Evolutionary conservation across 2,888 invertebrate species (phyloP).

Genomic region (Euzophera pinguis): DNA sequence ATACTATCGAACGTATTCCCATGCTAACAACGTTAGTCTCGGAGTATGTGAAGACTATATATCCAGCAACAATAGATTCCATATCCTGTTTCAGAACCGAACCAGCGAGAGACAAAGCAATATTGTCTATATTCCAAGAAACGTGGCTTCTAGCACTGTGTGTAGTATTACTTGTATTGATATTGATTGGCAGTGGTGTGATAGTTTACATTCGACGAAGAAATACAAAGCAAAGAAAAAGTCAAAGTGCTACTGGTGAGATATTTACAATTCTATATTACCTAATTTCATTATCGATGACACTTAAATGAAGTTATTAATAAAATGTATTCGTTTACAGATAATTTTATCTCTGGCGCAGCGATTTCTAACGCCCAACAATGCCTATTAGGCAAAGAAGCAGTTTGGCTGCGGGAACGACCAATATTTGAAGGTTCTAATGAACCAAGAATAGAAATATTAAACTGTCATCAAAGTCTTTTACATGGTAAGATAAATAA

Average conservation of each 20-base stretch:
- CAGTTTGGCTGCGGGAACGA: conserved; percentile 69
- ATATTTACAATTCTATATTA: neutral
- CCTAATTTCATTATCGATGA: neutral
- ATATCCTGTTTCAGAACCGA: conserved; percentile 64
- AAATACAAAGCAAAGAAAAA: conserved; percentile 65
- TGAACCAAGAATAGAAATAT: conserved; percentile 69
- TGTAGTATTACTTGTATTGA: conserved; percentile 61
- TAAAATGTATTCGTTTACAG: neutral
- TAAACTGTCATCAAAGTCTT: conserved; percentile 68
- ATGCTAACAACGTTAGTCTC: too few relatives aligned
- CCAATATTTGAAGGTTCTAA: conserved; percentile 67
- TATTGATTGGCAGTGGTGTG: conserved; percentile 58
- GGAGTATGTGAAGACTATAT: neutral
- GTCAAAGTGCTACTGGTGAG: conserved; percentile 60
- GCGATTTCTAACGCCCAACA: conserved; percentile 68
- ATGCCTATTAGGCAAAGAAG: conserved; percentile 70
- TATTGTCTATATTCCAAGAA: conserved; percentile 72
- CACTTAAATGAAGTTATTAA: neutral
- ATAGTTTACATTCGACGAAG: conserved; percentile 62
- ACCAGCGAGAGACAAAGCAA: conserved; percentile 70
- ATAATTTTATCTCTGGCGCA: conserved; percentile 39
- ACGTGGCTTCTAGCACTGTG: conserved; percentile 69
- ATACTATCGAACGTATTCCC: too few relatives aligned
- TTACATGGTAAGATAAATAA: conserved; percentile 47
- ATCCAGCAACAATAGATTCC: neutral